Evolutionary conservation across 2,113 vertebrate genomes (phyloP), one percentile per base, ranked within the genome.

Genomic region (Grantiella picta): DNA sequence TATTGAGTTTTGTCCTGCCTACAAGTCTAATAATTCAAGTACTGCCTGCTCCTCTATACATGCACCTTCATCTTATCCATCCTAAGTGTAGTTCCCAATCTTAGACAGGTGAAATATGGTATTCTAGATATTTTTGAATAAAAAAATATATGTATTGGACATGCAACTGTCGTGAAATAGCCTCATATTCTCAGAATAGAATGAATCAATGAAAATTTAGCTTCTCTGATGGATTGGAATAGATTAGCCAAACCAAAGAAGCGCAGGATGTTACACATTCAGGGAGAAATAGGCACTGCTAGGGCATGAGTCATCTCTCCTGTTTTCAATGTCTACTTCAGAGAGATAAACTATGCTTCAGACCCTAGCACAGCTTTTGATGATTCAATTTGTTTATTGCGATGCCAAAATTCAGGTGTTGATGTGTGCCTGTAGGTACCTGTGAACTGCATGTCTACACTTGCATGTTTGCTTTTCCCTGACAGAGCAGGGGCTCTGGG

Each of bases 251-350:
- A 84, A 83, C 31, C 42, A 80, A 92, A 66, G 64, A 86, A 77
- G 68, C 1, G 13, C 11, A 12, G 52, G 83, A 95, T 75, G 27
- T 70, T 88, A 81, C 76, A 92, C 49, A 77, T 70, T 54, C 82
- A 77, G 80, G 56, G 80, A 78, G 47, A 86, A 88, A 87, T 63
- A 90, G 68, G 50, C 71, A 83, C 66, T 53, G 45, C 33, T 86
- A 95, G 76, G 88, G 84, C 63, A 86, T 94, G 86, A 96, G 86
- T 93, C 94, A 96, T 89, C 47, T 86, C 64, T 81, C 52, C 42
- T 86, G 56, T 35, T 96, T 86, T 78, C 59, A 56, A 23, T 56
- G 82, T 70, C 94, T 95, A 42, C 60, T 93, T 94, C 60, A 94
- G 76, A 44, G 68, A 89, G 19, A 90, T 22, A 90, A 94, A 75